Base-by-base conservation (phyloP, 92 coral and sea anemone genomes). In the Actinernus sp. region DNA sequence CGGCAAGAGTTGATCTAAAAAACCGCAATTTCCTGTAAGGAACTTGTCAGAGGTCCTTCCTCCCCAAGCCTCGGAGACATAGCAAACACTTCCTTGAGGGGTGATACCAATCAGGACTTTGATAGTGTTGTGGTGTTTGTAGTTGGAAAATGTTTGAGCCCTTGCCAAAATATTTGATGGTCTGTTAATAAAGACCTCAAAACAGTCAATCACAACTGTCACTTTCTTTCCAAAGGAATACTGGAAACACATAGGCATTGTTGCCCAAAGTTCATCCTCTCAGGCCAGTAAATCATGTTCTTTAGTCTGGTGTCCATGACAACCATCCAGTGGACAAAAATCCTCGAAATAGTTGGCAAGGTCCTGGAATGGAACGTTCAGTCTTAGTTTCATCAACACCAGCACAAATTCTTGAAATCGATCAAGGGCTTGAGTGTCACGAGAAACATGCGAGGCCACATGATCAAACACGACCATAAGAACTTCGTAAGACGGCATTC, bases 1-100 rank as follows among this genome's bases (percentile, higher is more conserved):
- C 22, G 88, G 88, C 29, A 74, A 13, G 40, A 82, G 49, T 16
- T 73, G 43, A 26, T 73, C 58, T 0, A 82, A 68, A 36, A 82
- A 64, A 20, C 82, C 73, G 65, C 88, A 82, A 56, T 82, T 82
- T 63, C 73, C 88, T 12, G 78, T 73, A 32, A 82, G 47, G 40
- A 44, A 73, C 41, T 73, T 82, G 73, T 82, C 88, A 11, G 88
- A 82, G 11, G 82, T 73, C 26, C 88, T 39, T 21, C 88, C 88
- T 26, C 82, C 65, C 88, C 81, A 49, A 1, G 71, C 73, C 36
- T 63, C 54, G 12, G 52, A 31, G 9, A 62, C 52, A 40, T 32
- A 74, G 14, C 61, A 57, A 18, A 71, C 58, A 19, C 52, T 48
- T 55, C 84, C 84, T 77, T 77, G 84, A 19, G 84, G 84, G 49